phyloP scores from a whole-genome alignment of 2,888 invertebrate genomes.

The Tillus elongatus region DNA sequence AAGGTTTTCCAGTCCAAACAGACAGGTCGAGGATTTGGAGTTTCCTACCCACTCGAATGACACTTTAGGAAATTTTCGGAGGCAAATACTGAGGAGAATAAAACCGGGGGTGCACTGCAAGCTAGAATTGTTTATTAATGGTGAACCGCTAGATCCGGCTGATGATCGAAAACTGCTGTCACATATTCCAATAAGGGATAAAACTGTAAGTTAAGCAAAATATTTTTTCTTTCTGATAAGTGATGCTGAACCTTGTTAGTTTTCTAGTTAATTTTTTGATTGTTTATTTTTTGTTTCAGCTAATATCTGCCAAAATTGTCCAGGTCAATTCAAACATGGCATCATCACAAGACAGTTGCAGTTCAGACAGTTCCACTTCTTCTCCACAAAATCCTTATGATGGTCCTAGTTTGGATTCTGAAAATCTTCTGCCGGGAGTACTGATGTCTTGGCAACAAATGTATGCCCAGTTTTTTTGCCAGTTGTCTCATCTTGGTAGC shows the following conservation, averaged over 20 bases:
- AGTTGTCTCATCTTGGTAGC: constrained; percentile 82
- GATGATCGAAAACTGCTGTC: constrained; percentile 83
- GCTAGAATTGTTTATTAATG: constrained; percentile 82
- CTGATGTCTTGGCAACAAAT: constrained; percentile 73
- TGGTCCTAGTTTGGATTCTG: constrained; percentile 71
- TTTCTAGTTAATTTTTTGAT: not conserved
- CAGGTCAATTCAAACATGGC: constrained; percentile 62
- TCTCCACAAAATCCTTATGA: constrained; percentile 83
- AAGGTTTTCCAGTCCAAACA: constrained; percentile 69
- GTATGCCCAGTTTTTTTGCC: constrained; percentile 72
- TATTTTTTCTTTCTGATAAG: too few relatives aligned
- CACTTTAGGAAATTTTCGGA: constrained; percentile 76
- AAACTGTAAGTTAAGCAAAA: constrained; percentile 67
- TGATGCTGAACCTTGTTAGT: too few relatives aligned
- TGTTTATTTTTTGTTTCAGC: constrained; percentile 36
- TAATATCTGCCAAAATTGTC: constrained; percentile 67
- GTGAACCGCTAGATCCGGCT: constrained; percentile 75
- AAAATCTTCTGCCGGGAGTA: constrained; percentile 84
- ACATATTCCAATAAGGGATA: constrained; percentile 77
- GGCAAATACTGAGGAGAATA: constrained; percentile 62
- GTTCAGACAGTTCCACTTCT: constrained; percentile 89
- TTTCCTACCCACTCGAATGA: constrained; percentile 90
- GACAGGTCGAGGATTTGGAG: constrained; percentile 86
- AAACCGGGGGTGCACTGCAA: constrained; percentile 67
- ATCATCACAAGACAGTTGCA: constrained; percentile 76